These are phyloP conservation scores for Sarotherodon lohbergeri DNA, from an alignment of 2,113 vertebrate genomes.

Conservation along the genomic window DNA sequence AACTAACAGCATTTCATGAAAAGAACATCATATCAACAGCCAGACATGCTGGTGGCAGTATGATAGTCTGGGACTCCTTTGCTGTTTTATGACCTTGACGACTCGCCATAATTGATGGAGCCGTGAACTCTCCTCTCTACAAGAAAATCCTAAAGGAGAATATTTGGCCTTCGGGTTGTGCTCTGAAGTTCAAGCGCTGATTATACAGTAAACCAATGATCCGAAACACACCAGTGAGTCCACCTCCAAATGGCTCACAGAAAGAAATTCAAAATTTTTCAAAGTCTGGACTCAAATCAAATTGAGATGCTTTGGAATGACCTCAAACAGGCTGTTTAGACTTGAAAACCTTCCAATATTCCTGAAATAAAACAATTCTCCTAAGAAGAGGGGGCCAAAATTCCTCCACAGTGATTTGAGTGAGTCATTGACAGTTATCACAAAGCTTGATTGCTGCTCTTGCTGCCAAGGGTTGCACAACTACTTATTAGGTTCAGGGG, in stretches of 20 bases:
- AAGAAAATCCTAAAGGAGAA: background rate
- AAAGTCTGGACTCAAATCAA: background rate
- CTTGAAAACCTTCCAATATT: background rate
- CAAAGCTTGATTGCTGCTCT: background rate
- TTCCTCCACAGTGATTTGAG: background rate
- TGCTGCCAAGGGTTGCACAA: background rate
- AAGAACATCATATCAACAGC: background rate
- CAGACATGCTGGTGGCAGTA: background rate
- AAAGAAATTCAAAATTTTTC: background rate
- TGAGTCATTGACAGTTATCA: background rate
- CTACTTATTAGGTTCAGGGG: background rate
- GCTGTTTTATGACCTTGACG: background rate
- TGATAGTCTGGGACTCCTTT: background rate
- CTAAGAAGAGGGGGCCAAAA: background rate
- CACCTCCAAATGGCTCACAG: background rate
- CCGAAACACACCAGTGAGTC: fast-evolving
- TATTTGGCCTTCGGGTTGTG: background rate
- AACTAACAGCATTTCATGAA: background rate
- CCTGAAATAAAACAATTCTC: background rate
- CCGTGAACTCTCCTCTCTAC: background rate
- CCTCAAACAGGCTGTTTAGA: background rate
- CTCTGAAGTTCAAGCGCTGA: background rate
- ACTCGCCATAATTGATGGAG: background rate
- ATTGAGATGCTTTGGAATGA: background rate
- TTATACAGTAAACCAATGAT: background rate